A percentile compares a stretch with the other conserved stretches of the same genome.
Evolutionary conservation across 53 echinoderm and acorn worm genomes (phyloP).

Genomic region (Glandiceps talaboti): DNA sequence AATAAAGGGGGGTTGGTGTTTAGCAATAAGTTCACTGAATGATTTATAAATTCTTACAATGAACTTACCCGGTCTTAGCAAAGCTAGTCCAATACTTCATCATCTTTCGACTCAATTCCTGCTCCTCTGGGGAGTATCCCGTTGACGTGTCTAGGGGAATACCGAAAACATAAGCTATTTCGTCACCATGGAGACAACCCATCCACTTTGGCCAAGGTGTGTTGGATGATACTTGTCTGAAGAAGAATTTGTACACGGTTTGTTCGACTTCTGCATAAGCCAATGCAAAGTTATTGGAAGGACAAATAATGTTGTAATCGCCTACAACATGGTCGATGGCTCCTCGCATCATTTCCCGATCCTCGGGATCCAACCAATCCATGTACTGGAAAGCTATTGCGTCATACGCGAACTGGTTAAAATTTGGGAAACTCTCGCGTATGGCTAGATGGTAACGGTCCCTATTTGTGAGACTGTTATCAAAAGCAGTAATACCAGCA

Average conservation of each 20-base stretch:
- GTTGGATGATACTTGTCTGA: slow-evolving; percentile 40
- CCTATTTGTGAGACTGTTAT: slow-evolving; percentile 58
- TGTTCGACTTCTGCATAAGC: slow-evolving; percentile 23
- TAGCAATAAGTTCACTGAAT: no score
- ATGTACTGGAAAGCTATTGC: slow-evolving; percentile 92
- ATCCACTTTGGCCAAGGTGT: slow-evolving; percentile 93
- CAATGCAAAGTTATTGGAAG: slow-evolving; percentile 54
- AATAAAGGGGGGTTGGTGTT: no score
- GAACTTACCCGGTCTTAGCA: slow-evolving; percentile 73
- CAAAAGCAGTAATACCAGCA: slow-evolving; percentile 40
- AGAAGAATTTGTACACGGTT: slow-evolving; percentile 51
- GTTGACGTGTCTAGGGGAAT: slow-evolving; percentile 47
- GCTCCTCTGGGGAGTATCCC: slow-evolving; percentile 43
- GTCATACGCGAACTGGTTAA: slow-evolving; percentile 69
- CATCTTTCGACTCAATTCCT: slow-evolving; percentile 56
- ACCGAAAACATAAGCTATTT: slow-evolving; percentile 76
- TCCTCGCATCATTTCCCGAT: slow-evolving; percentile 44
- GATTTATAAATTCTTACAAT: no score
- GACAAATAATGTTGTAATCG: slow-evolving; percentile 75
- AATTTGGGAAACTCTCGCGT: slow-evolving; percentile 22
- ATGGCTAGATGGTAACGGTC: slow-evolving; percentile 41
- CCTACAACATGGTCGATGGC: slow-evolving; percentile 47
- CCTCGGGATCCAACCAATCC: slow-evolving; percentile 65
- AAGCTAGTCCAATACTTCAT: slow-evolving; percentile 87
- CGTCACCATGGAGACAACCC: slow-evolving; percentile 94